Evolutionary conservation across 2,888 invertebrate species (phyloP), one percentile per base, ranked within the genome.

Genomic region (Gnatocerus cornutus): DNA sequence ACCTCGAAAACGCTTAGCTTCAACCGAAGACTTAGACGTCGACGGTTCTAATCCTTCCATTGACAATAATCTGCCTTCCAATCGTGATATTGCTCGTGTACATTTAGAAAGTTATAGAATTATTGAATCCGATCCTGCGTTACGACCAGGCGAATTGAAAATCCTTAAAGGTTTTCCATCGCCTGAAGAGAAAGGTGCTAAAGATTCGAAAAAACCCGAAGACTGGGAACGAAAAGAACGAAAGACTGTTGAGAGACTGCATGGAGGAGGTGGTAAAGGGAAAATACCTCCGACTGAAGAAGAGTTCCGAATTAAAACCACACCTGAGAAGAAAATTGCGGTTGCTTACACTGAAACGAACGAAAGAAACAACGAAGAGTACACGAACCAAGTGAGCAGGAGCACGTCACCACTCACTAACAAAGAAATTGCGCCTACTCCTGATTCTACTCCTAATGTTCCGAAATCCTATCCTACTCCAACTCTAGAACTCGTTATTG

Each of bases 401-500:
- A 83, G 85, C 56, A 86, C 86, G n/a, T 85, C 85, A 7, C 86
- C 86, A 1, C 77, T 85, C 10, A 82, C 81, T 12, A 81, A 81
- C 69, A 82, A 82, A 72, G 82, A 82, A 41, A 78, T 81, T 14
- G 77, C 79, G 7, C 79, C 81, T 9, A 78, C 80, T 14, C 81
- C 81, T 9, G 78, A 79, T 16, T 73, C 80, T 4, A 77, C 79
- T 10, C 65, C 55, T 12, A 48, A 66, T 53, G 37, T 64, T 39
- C 46, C 53, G 6, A 55, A 62, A 50, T 3, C 65, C 69, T 74
- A 63, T 43, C 63, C 70, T 4, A 58, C 58, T 37, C 84, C 84
- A 8, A 86, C 87, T 1, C 77, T 88, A 56, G 87, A 88, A 79
- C 78, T 88, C 33, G 84, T 88, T 1, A 87, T 88, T 65, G 87